phyloP scores from a whole-genome alignment of 2,113 vertebrate species.

The Telmatochromis sp. region DNA sequence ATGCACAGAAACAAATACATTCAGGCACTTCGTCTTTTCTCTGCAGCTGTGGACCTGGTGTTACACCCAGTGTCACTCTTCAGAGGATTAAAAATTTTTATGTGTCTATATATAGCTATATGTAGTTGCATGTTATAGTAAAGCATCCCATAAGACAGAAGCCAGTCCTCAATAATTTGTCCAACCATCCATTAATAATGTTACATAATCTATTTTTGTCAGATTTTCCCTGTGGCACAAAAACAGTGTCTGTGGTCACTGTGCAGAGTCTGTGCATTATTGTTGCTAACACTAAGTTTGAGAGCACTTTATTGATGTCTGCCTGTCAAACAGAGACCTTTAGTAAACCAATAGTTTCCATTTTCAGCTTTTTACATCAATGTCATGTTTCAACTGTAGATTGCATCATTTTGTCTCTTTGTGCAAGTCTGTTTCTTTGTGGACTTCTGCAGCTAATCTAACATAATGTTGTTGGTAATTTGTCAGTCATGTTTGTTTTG shows the following conservation, averaged over 20 bases:
- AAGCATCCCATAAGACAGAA: neutral
- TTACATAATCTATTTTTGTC: neutral
- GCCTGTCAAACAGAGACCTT: neutral
- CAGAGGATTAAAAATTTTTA: neutral
- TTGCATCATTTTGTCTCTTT: neutral
- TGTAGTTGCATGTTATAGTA: neutral
- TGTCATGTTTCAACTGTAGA: neutral
- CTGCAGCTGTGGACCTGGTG: neutral
- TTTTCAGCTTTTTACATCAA: neutral
- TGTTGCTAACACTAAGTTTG: neutral
- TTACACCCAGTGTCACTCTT: neutral
- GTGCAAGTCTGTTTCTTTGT: neutral
- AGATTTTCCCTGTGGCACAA: neutral
- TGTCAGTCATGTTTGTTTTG: neutral
- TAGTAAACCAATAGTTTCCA: neutral
- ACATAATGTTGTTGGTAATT: neutral
- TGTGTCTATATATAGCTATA: neutral
- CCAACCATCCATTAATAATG: neutral
- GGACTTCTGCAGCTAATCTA: neutral
- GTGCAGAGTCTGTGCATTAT: neutral
- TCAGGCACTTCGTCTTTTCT: neutral
- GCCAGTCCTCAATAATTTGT: neutral
- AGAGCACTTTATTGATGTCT: neutral
- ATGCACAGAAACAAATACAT: neutral
- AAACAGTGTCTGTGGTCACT: neutral